These are phyloP conservation scores for Epinephelus lanceolatus DNA, from an alignment of 2,113 vertebrate genomes.

Conservation along the genomic window DNA sequence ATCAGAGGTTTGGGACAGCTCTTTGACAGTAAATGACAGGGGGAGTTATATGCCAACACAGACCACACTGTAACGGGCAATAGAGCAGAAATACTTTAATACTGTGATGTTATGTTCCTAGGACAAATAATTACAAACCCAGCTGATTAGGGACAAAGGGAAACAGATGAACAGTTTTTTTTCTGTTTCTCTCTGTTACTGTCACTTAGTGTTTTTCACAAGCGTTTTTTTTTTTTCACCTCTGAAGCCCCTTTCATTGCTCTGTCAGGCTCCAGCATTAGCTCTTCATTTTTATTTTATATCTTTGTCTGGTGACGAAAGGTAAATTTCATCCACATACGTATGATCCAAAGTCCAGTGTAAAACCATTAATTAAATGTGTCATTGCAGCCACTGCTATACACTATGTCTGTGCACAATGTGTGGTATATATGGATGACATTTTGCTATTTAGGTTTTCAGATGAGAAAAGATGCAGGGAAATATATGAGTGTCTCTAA, in stretches of 20 bases:
- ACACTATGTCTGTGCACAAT: neutral
- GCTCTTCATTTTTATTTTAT: neutral
- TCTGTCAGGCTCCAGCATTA: neutral
- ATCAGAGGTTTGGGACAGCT: slow-evolving; percentile 34
- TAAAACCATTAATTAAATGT: neutral
- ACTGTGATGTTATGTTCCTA: neutral
- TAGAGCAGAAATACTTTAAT: neutral
- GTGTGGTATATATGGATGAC: neutral
- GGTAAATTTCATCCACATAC: neutral
- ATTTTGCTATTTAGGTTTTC: neutral
- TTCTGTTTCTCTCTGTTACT: neutral
- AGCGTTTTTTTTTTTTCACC: neutral
- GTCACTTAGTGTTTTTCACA: neutral
- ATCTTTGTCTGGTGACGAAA: neutral
- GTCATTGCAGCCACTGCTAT: neutral
- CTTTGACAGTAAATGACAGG: slow-evolving; percentile 33
- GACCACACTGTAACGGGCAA: neutral
- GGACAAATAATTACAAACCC: neutral
- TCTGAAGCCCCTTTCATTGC: neutral
- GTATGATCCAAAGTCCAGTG: neutral
- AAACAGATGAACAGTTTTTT: neutral
- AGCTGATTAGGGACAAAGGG: neutral
- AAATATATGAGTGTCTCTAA: neutral
- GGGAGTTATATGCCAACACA: slow-evolving; percentile 9
- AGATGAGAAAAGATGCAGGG: neutral